A percentile compares a stretch with the other conserved stretches of the same genome.
phyloP scores from a whole-genome alignment of 2,888 invertebrate genomes.

The Macrophya alboannulata region DNA sequence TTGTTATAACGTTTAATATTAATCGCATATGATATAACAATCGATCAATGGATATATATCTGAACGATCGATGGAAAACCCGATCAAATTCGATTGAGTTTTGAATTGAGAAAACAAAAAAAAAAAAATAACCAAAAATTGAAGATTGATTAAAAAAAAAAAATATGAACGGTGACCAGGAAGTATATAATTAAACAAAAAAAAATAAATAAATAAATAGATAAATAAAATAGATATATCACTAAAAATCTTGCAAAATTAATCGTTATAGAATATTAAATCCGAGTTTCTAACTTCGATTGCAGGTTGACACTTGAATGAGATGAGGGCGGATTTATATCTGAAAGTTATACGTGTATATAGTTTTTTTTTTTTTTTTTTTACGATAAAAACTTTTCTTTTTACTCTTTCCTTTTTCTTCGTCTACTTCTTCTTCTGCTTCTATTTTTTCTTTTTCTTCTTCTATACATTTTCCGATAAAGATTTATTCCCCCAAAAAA shows the following conservation, averaged over 20 bases:
- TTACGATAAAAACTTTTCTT: not conserved
- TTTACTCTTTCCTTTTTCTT: not conserved
- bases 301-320: not conserved
- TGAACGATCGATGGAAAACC: not conserved
- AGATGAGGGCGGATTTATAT: conserved; percentile 8
- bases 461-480: not conserved
- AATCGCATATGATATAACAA: not conserved
- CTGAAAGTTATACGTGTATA: not conserved
- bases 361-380: not conserved
- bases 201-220: not conserved
- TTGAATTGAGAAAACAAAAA: not conserved
- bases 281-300: not conserved
- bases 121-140: not conserved
- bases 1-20: not conserved
- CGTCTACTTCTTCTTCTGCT: too few species aligned
- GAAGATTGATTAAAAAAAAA: not conserved
- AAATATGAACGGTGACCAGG: not conserved
- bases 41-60: not conserved
- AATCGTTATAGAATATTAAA: not conserved
- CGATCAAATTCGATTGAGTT: not conserved
- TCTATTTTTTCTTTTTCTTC: not conserved
- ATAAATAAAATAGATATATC: not conserved
- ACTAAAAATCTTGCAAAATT: not conserved
- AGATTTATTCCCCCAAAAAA: too few species aligned
- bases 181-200: not conserved